These are phyloP conservation scores for Drosophila monieri DNA, from an alignment of 2,888 invertebrate genomes.

Conservation along the genomic window DNA sequence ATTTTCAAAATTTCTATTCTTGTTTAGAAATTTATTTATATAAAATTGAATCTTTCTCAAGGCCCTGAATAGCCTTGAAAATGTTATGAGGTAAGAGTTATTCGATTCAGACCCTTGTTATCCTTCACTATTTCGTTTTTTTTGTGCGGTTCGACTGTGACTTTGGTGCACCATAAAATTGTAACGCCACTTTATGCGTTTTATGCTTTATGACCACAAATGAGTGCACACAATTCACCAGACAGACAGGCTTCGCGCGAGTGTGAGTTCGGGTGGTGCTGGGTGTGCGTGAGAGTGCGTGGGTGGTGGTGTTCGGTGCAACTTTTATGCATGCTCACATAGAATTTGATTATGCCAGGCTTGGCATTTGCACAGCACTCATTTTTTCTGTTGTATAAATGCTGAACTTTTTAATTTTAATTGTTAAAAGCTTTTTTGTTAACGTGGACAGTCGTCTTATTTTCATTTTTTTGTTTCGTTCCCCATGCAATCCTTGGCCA, in stretches of 20 bases:
- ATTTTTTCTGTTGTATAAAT: slow-evolving; percentile 62
- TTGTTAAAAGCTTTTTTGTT: slow-evolving; percentile 78
- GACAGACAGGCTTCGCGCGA: slow-evolving; percentile 35
- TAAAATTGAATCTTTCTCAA: too few species aligned
- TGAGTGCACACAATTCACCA: slow-evolving; percentile 62
- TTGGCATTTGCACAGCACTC: slow-evolving; percentile 55
- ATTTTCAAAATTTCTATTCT: too few species aligned
- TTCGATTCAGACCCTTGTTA: slow-evolving; percentile 7
- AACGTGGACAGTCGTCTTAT: slow-evolving; percentile 23
- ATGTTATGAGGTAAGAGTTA: neutral
- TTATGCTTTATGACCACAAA: slow-evolving; percentile 81
- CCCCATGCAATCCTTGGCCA: slow-evolving; percentile 37
- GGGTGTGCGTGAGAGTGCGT: neutral
- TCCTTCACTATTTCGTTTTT: slow-evolving; percentile 17
- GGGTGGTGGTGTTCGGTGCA: slow-evolving; percentile 33
- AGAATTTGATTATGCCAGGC: slow-evolving; percentile 68
- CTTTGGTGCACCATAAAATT: slow-evolving; percentile 74
- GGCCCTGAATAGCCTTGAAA: too few species aligned
- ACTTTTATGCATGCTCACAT: slow-evolving; percentile 59
- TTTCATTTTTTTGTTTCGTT: neutral
- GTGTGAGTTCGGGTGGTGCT: neutral
- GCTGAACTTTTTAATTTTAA: slow-evolving; percentile 80
- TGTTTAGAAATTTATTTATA: too few species aligned
- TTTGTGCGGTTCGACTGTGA: slow-evolving; percentile 54
- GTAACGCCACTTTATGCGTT: slow-evolving; percentile 78